phyloP scores from a whole-genome alignment of 2,888 invertebrate genomes.

The Drosophila demipolita region DNA sequence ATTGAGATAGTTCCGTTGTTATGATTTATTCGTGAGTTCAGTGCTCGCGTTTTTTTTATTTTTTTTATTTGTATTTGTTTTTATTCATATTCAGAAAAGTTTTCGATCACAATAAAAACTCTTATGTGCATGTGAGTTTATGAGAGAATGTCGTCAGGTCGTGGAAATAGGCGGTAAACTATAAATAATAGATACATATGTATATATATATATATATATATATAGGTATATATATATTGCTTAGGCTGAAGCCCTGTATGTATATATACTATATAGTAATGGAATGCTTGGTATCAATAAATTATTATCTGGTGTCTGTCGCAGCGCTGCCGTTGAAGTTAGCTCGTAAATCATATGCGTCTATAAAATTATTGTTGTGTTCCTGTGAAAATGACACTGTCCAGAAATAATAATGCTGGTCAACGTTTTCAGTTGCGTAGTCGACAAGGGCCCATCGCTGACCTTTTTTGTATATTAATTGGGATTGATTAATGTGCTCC shows the following conservation, averaged over 20 bases:
- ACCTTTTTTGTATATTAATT: slow-evolving; percentile 64
- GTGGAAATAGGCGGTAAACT: slow-evolving; percentile 1
- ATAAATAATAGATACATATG: background rate
- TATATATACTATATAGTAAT: slow-evolving; percentile 17
- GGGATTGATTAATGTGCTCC: slow-evolving; percentile 75
- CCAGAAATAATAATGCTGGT: slow-evolving; percentile 15
- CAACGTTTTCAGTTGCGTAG: slow-evolving; percentile 6
- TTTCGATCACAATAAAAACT: slow-evolving; percentile 9
- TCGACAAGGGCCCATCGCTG: slow-evolving; percentile 22
- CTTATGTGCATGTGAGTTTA: slow-evolving; percentile 14
- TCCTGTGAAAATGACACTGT: slow-evolving; percentile 44
- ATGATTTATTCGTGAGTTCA: background rate
- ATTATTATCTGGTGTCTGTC: slow-evolving; percentile 74
- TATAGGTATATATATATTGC: background rate
- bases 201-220: background rate
- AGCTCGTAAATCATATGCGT: slow-evolving; percentile 71
- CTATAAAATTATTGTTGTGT: slow-evolving; percentile 33
- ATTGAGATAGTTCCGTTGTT: background rate
- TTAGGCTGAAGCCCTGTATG: slow-evolving; percentile 2
- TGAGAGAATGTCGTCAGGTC: slow-evolving; percentile 23
- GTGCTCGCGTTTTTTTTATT: background rate
- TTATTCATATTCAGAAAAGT: background rate
- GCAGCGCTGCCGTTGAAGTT: slow-evolving; percentile 32
- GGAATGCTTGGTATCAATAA: slow-evolving; percentile 71
- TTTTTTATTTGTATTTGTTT: background rate